These are phyloP conservation scores for Aleiodes testaceus DNA, from an alignment of 2,888 invertebrate genomes.

Conservation along the genomic window DNA sequence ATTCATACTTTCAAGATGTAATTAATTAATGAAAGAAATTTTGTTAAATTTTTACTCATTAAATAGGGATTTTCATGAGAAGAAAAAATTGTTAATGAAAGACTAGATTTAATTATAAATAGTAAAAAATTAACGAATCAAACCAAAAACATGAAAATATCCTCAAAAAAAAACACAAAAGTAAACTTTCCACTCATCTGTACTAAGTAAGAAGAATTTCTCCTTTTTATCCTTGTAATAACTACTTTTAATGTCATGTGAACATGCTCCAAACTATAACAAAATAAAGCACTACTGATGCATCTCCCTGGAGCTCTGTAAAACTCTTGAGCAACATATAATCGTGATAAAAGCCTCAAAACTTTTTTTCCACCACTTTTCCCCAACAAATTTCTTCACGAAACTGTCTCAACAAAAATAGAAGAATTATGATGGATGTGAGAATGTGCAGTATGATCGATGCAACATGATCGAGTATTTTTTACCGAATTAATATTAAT, in stretches of 20 bases:
- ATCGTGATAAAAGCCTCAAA: slow-evolving; percentile 28
- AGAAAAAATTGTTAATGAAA: too few relatives aligned
- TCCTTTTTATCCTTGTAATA: too few relatives aligned
- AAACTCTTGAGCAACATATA: slow-evolving; percentile 2
- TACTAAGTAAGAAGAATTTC: too few relatives aligned
- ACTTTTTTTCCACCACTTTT: slow-evolving; percentile 11
- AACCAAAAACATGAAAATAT: too few relatives aligned
- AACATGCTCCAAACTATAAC: too few relatives aligned
- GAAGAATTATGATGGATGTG: slow-evolving; percentile 15
- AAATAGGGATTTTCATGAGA: neutral
- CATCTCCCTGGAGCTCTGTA: neutral
- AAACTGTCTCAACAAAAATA: neutral
- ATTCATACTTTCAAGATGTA: neutral
- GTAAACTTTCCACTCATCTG: too few relatives aligned
- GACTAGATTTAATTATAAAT: too few relatives aligned
- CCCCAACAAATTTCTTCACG: slow-evolving; percentile 1
- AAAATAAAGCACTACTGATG: neutral
- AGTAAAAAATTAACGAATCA: too few relatives aligned
- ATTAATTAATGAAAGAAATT: too few relatives aligned
- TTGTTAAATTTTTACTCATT: neutral
- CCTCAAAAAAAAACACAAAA: too few relatives aligned
- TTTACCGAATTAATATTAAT: neutral
- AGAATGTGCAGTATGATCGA: neutral
- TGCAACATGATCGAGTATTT: neutral
- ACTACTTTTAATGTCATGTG: too few relatives aligned